These are phyloP conservation scores for Erpobdella octoculata DNA, from an alignment of 2,888 invertebrate species.

Conservation along the genomic window DNA sequence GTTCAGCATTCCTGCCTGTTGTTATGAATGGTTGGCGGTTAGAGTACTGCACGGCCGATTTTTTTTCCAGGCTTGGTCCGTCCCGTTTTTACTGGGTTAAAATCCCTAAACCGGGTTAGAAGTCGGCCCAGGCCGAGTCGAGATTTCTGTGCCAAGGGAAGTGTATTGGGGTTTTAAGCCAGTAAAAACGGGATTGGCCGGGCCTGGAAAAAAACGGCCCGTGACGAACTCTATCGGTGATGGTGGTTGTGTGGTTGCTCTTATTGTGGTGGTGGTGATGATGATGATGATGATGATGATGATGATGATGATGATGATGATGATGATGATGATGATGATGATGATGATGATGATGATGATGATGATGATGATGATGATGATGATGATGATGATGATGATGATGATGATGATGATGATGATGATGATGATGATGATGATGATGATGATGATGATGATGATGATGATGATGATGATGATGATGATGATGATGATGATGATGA, in stretches of 20 bases:
- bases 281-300: conserved; percentile 23
- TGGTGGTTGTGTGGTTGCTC: conserved; percentile 22
- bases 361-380: not conserved
- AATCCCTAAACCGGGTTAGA: too few relatives aligned
- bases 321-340: conserved; percentile 9
- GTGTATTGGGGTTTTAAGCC: too few relatives aligned
- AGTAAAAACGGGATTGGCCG: too few relatives aligned
- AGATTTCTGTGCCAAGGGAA: too few relatives aligned
- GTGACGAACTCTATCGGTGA: too few relatives aligned
- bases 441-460: not conserved
- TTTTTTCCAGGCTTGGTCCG: too few relatives aligned
- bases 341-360: not conserved
- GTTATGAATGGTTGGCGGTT: too few relatives aligned
- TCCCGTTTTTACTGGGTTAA: too few relatives aligned
- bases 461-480: conserved; percentile 23
- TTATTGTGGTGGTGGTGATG: conserved; percentile 21
- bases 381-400: conserved; percentile 24
- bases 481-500: conserved; percentile 24
- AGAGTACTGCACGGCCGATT: too few relatives aligned
- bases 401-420: conserved; percentile 22
- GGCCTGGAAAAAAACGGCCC: too few relatives aligned
- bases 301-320: conserved; percentile 26
- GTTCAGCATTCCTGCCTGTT: conserved; percentile 71
- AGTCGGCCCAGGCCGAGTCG: too few relatives aligned
- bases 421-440: conserved; percentile 24